Percentiles rank a stretch among this genome's conserved stretches.
These are phyloP conservation scores for Drosophila multiciliata DNA, from an alignment of 2,888 invertebrate genomes.

Conservation along the genomic window DNA sequence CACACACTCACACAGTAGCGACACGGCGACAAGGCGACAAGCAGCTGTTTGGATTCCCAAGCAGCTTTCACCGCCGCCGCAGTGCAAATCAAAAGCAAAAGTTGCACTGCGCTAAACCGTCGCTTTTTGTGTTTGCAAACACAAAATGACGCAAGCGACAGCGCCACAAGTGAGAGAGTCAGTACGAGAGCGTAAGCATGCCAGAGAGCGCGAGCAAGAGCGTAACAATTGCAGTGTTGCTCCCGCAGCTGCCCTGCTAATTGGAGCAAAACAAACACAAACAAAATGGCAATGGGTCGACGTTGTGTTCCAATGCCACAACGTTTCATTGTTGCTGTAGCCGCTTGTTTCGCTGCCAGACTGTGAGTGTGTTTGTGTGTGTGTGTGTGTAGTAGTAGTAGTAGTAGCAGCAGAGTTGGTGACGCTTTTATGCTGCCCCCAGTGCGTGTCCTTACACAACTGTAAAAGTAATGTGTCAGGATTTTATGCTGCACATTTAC, in stretches of 20 bases:
- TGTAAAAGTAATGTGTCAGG: conserved; percentile 81
- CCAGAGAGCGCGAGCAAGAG: conserved; percentile 22
- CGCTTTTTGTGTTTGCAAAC: conserved; percentile 60
- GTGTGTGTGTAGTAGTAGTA: conserved; percentile 43
- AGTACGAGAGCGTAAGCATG: conserved; percentile 13
- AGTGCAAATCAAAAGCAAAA: conserved; percentile 60
- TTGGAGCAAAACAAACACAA: conserved; percentile 79
- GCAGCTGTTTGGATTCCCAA: conserved; percentile 79
- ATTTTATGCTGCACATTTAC: conserved; percentile 66
- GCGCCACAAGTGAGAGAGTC: conserved; percentile 45
- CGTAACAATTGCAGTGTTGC: conserved; percentile 20
- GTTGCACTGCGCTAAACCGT: conserved; percentile 32
- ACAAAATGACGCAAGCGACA: conserved; percentile 74
- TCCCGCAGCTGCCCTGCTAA: conserved; percentile 59
- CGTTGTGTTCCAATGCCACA: conserved; percentile 66
- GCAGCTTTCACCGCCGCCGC: conserved; percentile 75
- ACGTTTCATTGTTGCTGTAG: conserved; percentile 66
- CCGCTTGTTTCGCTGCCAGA: conserved; percentile 8
- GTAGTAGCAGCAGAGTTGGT: conserved; percentile 39
- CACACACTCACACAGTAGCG: conserved; percentile 19
- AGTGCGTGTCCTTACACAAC: conserved; percentile 80
- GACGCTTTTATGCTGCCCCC: conserved; percentile 43
- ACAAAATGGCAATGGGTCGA: conserved; percentile 73
- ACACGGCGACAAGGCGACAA: conserved; percentile 69
- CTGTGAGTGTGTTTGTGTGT: background rate